Percentiles rank a stretch among this genome's conserved stretches.
phyloP scores from a whole-genome alignment of 1,140 invertebrate species.

The Bradysia coprophila region DNA sequence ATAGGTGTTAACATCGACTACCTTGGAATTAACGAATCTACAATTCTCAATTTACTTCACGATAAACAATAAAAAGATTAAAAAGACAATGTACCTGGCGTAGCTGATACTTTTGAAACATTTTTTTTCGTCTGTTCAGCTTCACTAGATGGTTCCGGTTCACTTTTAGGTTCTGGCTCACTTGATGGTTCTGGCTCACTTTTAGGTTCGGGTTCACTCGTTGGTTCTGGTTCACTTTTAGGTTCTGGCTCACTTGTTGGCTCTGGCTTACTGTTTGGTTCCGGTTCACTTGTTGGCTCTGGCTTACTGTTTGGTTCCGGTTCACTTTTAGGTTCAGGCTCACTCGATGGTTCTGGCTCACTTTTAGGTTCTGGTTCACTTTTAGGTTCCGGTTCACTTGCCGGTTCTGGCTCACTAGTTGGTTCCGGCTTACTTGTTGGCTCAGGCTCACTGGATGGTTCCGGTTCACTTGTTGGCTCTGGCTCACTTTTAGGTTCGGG shows the following conservation, averaged over 20 bases:
- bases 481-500: constrained; percentile 13
- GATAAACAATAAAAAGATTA: too few species aligned
- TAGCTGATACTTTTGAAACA: too few species aligned
- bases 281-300: constrained; percentile 25
- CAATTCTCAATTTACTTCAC: too few species aligned
- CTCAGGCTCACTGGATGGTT: constrained; percentile 13
- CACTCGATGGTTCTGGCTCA: constrained; percentile 24
- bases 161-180: constrained; percentile 21
- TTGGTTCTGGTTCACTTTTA: constrained; percentile 25
- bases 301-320: constrained; percentile 21
- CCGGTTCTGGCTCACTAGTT: constrained; percentile 25
- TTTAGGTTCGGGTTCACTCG: constrained; percentile 24
- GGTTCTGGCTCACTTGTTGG: constrained; percentile 16
- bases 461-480: constrained; percentile 13
- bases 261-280: constrained; percentile 24
- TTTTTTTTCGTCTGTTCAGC: too few species aligned
- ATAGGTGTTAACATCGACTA: too few species aligned
- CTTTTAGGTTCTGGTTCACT: constrained; percentile 27
- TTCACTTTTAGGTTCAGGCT: constrained; percentile 24
- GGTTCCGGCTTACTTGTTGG: constrained; percentile 15
- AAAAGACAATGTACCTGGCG: too few species aligned
- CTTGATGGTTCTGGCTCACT: constrained; percentile 23
- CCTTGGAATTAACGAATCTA: too few species aligned
- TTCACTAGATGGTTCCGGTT: constrained; percentile 14
- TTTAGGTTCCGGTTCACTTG: constrained; percentile 23